These are phyloP conservation scores for Flabesymbios commensalis DNA, from an alignment of 2,888 invertebrate genomes.

Conservation along the genomic window DNA sequence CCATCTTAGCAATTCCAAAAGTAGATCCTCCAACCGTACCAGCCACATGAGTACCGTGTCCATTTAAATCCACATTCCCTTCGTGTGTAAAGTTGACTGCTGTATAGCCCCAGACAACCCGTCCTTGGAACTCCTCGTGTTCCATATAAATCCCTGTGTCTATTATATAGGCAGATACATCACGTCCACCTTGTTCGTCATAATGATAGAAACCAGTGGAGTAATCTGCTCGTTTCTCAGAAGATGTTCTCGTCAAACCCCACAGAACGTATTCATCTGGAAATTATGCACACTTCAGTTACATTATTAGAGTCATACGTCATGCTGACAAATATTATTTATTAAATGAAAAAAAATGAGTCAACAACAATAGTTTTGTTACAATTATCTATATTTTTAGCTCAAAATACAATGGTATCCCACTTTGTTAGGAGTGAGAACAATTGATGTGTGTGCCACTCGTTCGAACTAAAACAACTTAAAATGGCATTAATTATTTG, in stretches of 20 bases:
- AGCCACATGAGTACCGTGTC: constrained; percentile 11
- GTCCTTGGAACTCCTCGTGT: constrained; percentile 13
- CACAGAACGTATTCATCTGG: no score
- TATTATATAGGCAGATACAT: constrained; percentile 16
- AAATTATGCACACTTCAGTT: no score
- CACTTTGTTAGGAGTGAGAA: no score
- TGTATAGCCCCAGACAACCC: not conserved
- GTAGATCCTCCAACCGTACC: constrained; percentile 14
- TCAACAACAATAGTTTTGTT: no score
- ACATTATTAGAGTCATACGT: no score
- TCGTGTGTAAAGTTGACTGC: not conserved
- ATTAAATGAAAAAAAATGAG: no score
- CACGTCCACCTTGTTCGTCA: constrained; percentile 7
- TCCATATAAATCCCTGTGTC: constrained; percentile 14
- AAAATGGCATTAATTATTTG: no score
- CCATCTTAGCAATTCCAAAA: constrained; percentile 16
- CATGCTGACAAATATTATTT: no score
- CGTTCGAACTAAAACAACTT: no score
- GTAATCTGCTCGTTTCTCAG: not conserved
- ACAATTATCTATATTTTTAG: no score
- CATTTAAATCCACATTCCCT: constrained; percentile 9
- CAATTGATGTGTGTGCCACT: no score
- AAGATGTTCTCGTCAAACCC: not conserved
- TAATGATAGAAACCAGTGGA: not conserved
- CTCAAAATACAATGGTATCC: no score